phyloP scores from a whole-genome alignment of 2,888 invertebrate genomes.

The Phania funesta region DNA sequence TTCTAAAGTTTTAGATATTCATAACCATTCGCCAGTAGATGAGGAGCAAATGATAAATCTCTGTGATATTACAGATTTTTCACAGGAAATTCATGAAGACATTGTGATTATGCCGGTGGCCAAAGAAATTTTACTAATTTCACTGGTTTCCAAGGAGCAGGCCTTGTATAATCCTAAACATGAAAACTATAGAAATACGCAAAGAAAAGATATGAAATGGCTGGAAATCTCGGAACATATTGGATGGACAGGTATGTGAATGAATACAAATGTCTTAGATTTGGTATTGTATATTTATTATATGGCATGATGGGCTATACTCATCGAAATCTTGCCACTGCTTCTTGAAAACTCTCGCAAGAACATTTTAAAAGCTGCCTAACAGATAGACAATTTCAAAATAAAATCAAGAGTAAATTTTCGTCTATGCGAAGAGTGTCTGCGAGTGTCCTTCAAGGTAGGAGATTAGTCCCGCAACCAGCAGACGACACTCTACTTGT shows the following conservation, averaged over 20 bases:
- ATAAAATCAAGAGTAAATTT: too few species aligned
- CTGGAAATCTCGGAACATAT: slow-evolving; percentile 73
- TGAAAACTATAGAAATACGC: slow-evolving; percentile 75
- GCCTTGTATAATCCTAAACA: slow-evolving; percentile 78
- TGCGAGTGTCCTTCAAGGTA: too few species aligned
- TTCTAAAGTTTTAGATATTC: slow-evolving; percentile 52
- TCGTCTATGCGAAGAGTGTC: too few species aligned
- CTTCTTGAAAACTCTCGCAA: too few species aligned
- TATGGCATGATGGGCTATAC: too few species aligned
- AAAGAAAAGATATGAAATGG: slow-evolving; percentile 76
- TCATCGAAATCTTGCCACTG: too few species aligned
- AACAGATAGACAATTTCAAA: too few species aligned
- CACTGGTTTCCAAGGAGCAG: slow-evolving; percentile 75
- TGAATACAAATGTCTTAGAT: too few species aligned
- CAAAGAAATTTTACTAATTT: slow-evolving; percentile 75
- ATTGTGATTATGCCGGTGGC: slow-evolving; percentile 70
- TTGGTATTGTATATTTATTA: too few species aligned
- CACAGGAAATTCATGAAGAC: slow-evolving; percentile 70
- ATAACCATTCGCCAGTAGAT: slow-evolving; percentile 53
- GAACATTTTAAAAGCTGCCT: too few species aligned
- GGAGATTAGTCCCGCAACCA: too few species aligned
- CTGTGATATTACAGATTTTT: slow-evolving; percentile 69
- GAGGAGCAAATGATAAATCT: slow-evolving; percentile 70
- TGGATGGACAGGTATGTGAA: slow-evolving; percentile 74
- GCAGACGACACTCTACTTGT: too few species aligned